Base-by-base conservation (phyloP, 2,113 vertebrate genomes). In the Apaloderma vittatum region DNA sequence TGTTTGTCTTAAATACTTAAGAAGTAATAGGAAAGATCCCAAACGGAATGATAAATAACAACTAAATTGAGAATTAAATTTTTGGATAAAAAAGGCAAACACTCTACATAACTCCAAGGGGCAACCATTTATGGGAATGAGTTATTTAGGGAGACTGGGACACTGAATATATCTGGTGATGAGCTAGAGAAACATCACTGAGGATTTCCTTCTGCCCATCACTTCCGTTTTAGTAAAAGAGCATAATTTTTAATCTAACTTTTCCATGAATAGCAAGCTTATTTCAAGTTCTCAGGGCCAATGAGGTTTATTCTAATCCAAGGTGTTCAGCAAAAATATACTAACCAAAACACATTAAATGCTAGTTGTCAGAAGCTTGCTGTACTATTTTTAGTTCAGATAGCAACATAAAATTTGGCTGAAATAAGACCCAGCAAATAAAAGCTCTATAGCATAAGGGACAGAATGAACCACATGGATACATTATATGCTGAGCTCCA, bases 401-500 rank as follows among this genome's bases (percentile, higher is more conserved):
- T 15, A 61, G 6, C 20, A 80, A 36, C 15, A 24, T 75, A 37
- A 30, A 24, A 7, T 4, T 6, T 30, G 54, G 14, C 26, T 92
- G 68, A 29, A 84, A 67, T 8, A 27, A 84, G 65, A 40, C 11
- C 6, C 29, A 80, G 46, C 15, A 71, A 85, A 70, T 26, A 63
- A 65, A 84, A 84, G 8, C 12, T 66, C 29, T 7, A 32, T 0
- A 45, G 51, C 82, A 78, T 20, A 12, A 74, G 8, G n/a, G 23
- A 32, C 32, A 52, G 13, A 65, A 21, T 16, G 11, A 76, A 67
- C 11, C 36, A 26, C 0, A 0, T 40, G 40, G 40, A 12, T 16
- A 14, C 4, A 23, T n/a, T 45, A 52, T 20, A 65, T 14, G 30
- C 5, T 16, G 26, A 52, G 9, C 3, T 70, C 27, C 22, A 80